phyloP scores from a whole-genome alignment of 2,888 invertebrate species.

The Plusia festucae region DNA sequence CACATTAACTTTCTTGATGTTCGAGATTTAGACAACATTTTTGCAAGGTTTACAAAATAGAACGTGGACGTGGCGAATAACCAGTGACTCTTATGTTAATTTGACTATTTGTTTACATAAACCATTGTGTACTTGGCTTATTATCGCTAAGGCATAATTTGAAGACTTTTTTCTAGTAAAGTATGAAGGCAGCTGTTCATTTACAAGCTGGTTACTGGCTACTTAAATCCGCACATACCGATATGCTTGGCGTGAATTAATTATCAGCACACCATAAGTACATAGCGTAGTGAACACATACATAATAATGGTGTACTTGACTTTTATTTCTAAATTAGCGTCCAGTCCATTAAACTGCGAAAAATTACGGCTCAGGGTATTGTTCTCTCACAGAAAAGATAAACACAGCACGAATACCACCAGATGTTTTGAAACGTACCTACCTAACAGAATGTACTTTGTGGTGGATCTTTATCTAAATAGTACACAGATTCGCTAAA shows the following conservation, averaged over 20 bases:
- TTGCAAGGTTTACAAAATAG: not conserved
- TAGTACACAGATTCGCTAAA: slow-evolving; percentile 7
- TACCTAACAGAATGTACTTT: slow-evolving; percentile 30
- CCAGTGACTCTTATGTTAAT: not conserved
- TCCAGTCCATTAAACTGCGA: slow-evolving; percentile 63
- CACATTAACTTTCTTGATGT: not conserved
- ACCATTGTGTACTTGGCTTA: not conserved
- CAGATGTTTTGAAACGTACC: slow-evolving; percentile 69
- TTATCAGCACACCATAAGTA: slow-evolving; percentile 25
- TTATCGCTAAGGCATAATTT: slow-evolving; percentile 14
- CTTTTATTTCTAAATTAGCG: slow-evolving; percentile 69
- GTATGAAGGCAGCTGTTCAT: slow-evolving; percentile 5
- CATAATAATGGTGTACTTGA: slow-evolving; percentile 48
- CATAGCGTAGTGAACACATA: slow-evolving; percentile 29
- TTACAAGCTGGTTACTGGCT: slow-evolving; percentile 8
- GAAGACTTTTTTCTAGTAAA: slow-evolving; percentile 12
- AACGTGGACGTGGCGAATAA: not conserved
- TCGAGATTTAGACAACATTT: not conserved
- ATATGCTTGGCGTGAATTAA: slow-evolving; percentile 28
- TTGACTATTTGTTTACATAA: not conserved
- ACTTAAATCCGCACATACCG: slow-evolving; percentile 18
- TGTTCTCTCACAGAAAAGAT: slow-evolving; percentile 73
- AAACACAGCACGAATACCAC: slow-evolving; percentile 66
- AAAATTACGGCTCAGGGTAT: slow-evolving; percentile 70
- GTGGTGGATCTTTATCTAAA: slow-evolving; percentile 31